Base-by-base conservation (phyloP, 2,888 invertebrate genomes). In the Nezara viridula region DNA sequence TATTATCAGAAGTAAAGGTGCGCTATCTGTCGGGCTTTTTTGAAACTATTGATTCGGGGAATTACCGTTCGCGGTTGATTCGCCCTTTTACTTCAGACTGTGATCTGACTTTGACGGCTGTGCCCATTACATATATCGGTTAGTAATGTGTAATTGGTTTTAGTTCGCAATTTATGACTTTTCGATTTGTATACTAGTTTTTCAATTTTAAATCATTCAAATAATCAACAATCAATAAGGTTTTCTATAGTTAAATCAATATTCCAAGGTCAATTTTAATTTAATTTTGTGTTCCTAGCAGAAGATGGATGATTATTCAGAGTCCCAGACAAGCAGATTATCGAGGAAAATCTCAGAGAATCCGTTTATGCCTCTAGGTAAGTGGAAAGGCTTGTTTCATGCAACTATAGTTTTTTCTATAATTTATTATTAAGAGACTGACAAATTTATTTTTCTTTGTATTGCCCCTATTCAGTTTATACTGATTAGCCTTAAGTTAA, bases 361-460 rank as follows among this genome's bases (percentile, higher is more conserved):
- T 2, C 96, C 96, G 0, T 95, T 96, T 92, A 95, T 96, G 94
- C 94, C 96, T 85, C 93, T 96, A 91, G 96, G 96, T 96, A 93
- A 94, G 94, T 92, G 14, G 52, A 52, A 7, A 60, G 4, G 19
- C 66, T 37, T 37, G 7, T 73, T 73, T 37, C 19, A 73, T 73
- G 66, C 1, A 0, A 19, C 19, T 73, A 9, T 21, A 37, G 32
- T 21, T 73, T 27, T 37, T 32, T 19, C 6, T 4, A 2, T 2
- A 73, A 27, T 37, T 21, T 73, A 19, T 37, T 19, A 21, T 37
- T 7, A 2, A 32, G 27, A 73, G 37, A 21, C 5, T 37, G 6
- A 9, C 19, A 16, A 7, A 37, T 73, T 73, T 73, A 73, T 37
- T 37, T 37, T 19, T 6, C 3, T 6, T 2, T 32, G 7, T 12